Conservation (phyloP, 2,797 vertebrate species). For the Apodemus agrarius region DNA sequence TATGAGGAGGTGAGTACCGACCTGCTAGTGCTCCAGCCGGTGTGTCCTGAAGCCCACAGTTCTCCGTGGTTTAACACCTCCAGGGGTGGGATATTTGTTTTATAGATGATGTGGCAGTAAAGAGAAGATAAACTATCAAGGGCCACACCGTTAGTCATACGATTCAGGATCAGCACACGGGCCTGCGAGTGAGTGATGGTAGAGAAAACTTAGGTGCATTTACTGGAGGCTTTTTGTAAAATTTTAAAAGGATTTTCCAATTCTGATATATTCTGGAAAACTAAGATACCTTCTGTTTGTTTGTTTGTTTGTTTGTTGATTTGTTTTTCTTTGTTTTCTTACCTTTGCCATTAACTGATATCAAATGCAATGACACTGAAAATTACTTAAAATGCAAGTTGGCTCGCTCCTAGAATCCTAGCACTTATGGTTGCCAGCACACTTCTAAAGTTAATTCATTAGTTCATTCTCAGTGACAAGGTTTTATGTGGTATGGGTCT, state of each 20-base stretch:
- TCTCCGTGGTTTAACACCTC: slow-evolving; percentile 4
- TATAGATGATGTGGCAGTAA: neutral
- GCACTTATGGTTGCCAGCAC: neutral
- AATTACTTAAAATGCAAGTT: neutral
- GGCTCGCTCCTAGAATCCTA: neutral
- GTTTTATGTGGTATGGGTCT: slow-evolving; percentile 19
- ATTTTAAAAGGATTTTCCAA: slow-evolving; percentile 23
- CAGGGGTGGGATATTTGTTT: neutral
- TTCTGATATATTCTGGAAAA: slow-evolving; percentile 26
- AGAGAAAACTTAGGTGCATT: slow-evolving; percentile 6
- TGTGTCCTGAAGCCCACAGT: neutral
- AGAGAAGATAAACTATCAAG: neutral
- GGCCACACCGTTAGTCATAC: neutral
- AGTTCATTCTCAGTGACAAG: slow-evolving; percentile 19
- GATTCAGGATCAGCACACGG: neutral
- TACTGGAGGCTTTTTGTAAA: slow-evolving; percentile 21
- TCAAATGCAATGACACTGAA: neutral
- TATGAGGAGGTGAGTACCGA: slow-evolving; percentile 94
- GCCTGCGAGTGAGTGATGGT: neutral
- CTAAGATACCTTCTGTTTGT: neutral
- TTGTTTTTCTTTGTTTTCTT: neutral
- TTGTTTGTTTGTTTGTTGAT: neutral
- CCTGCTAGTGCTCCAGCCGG: neutral
- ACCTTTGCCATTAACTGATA: neutral
- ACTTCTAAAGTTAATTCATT: neutral